Evolutionary conservation across 1,140 invertebrate genomes (phyloP), one percentile per base, ranked within the genome.

Genomic region (Drosophila sproati): DNA sequence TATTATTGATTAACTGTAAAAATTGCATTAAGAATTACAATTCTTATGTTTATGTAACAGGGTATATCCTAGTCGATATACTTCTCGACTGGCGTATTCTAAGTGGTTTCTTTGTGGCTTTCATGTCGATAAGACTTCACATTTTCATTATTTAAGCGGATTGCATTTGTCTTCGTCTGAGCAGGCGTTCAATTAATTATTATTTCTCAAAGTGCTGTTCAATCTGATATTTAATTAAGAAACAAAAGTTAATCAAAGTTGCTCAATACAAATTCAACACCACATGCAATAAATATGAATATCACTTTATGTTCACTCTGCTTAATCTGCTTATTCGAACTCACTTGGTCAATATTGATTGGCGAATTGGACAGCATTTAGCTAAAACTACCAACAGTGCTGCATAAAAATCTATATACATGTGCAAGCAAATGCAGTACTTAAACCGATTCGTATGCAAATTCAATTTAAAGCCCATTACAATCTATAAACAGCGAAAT

Each of bases 381-480:
- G 28, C 37, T 37, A 12, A 57, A 59, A 35, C 48, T 35, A 39
- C 5, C 29, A 34, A 48, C 57, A 35, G 31, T 60, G 56, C 1
- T 60, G 31, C n/a, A 10, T 5, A 34, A 59, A 34, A 47, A 41
- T 59, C 12, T 1, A 5, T 35, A 4, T 8, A 12, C 32, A 48
- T 34, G 5, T 41, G 28, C 8, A 6, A 28, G 34, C 8, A 62
- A 41, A 12, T 6, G 5, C 8, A 31, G 45, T 48, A 7, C 12
- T 64, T 54, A 64, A 52, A 64, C 54, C 28, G 29, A 31, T 34
- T 54, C 12, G 39, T 60, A 69, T 69, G 71, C 56, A 73, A 73
- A 69, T 69, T 68, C 64, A 47, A 69, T 73, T 73, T 60, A 55
- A 61, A 73, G 56, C 57, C 37, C 41, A 74, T 74, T 74, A 70